A percentile compares a stretch with the other conserved stretches of the same genome.
Conservation (phyloP, 2,888 invertebrate species). For the Blastobasis lacticolella region DNA sequence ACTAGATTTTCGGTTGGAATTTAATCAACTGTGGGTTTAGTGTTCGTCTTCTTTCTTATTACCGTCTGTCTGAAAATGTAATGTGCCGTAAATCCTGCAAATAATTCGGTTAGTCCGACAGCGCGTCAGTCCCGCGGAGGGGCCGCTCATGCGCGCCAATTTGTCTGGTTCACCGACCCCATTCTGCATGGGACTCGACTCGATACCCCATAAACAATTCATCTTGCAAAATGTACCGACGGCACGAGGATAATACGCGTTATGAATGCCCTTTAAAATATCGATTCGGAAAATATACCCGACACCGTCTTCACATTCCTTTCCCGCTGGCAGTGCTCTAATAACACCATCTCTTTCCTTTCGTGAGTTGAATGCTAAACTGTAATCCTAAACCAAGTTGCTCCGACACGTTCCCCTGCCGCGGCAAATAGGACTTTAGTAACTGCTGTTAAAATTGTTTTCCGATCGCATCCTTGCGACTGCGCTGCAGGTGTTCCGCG, state of each 20-base stretch:
- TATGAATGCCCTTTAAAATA: slow-evolving; percentile 35
- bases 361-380: slow-evolving; percentile 43
- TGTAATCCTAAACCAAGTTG: slow-evolving; percentile 37
- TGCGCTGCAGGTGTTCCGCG: slow-evolving; percentile 36
- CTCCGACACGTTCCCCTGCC: slow-evolving; percentile 26
- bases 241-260: slow-evolving; percentile 31
- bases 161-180: slow-evolving; percentile 56
- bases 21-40: slow-evolving; percentile 30
- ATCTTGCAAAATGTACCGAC: slow-evolving; percentile 41
- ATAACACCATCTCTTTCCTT: slow-evolving; percentile 40
- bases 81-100: slow-evolving; percentile 36
- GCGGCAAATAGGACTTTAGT: slow-evolving; percentile 43
- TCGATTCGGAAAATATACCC: slow-evolving; percentile 40
- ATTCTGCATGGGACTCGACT: slow-evolving; percentile 32
- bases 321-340: slow-evolving; percentile 30
- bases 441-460: slow-evolving; percentile 42
- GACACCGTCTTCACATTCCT: slow-evolving; percentile 33
- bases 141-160: slow-evolving; percentile 41
- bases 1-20: slow-evolving; percentile 29
- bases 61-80: slow-evolving; percentile 1
- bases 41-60: slow-evolving; percentile 19
- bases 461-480: slow-evolving; percentile 32
- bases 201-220: slow-evolving; percentile 46
- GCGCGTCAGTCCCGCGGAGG: slow-evolving; percentile 38
- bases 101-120: slow-evolving; percentile 48